Conservation (phyloP, 2,797 vertebrate genomes). For the Austrolebias charrua region DNA sequence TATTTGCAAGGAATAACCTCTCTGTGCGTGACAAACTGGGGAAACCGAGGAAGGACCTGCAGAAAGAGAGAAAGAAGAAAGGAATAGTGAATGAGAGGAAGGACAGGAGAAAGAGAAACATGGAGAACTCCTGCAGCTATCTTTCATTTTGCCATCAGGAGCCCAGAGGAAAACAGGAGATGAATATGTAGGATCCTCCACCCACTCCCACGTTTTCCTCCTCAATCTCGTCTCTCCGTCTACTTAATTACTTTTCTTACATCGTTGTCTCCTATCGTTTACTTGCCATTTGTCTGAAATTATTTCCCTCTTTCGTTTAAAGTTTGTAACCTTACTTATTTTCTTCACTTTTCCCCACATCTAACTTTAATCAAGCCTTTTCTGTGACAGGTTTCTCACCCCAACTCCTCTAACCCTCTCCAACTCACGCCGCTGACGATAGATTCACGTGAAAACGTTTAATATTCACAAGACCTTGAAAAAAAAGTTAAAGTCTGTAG, state of each 20-base stretch:
- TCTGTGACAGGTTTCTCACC: too few relatives aligned
- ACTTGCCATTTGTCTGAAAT: background rate
- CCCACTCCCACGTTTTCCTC: slow-evolving; percentile 34
- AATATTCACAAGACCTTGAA: too few relatives aligned
- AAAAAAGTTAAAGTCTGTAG: too few relatives aligned
- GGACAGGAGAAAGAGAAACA: slow-evolving; percentile 47
- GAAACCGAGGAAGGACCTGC: slow-evolving; percentile 30
- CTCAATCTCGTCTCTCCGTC: slow-evolving; percentile 21
- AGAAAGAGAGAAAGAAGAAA: slow-evolving; percentile 57
- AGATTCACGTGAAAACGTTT: too few relatives aligned
- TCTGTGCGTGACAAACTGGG: slow-evolving; percentile 43
- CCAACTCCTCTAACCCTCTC: too few relatives aligned
- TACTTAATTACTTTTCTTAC: slow-evolving; percentile 22
- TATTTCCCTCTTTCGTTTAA: too few relatives aligned
- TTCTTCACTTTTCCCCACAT: too few relatives aligned
- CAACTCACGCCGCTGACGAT: too few relatives aligned
- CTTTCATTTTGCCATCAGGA: slow-evolving; percentile 56
- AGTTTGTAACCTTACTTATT: too few relatives aligned
- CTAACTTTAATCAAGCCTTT: too few relatives aligned
- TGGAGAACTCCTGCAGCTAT: slow-evolving; percentile 63
- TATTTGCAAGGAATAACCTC: slow-evolving; percentile 35
- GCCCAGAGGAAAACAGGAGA: slow-evolving; percentile 65
- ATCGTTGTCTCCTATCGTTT: slow-evolving; percentile 4
- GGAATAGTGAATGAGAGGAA: slow-evolving; percentile 62
- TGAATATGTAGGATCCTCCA: slow-evolving; percentile 64